phyloP scores from a whole-genome alignment of 2,797 vertebrate genomes.

The Dendrocincla fuliginosa region DNA sequence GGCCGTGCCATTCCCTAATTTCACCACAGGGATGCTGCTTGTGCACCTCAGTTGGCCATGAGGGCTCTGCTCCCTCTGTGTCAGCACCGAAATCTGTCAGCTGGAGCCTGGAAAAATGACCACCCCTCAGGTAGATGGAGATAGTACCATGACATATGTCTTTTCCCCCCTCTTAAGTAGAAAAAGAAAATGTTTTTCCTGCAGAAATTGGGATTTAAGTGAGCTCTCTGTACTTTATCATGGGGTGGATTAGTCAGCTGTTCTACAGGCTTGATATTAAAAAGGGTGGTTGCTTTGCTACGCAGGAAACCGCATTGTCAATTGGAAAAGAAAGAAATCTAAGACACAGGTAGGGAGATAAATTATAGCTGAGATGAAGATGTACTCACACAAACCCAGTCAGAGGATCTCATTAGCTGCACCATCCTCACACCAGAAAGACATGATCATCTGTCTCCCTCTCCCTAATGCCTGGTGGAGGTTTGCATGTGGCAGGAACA shows the following conservation, averaged over 20 bases:
- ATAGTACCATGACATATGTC: not conserved
- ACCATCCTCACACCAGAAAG: not conserved
- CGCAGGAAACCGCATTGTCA: not conserved
- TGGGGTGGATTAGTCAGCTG: slow-evolving; percentile 9
- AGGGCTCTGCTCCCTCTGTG: not conserved
- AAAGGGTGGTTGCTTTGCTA: not conserved
- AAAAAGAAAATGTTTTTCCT: not conserved
- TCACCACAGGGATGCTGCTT: not conserved
- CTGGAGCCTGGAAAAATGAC: not conserved
- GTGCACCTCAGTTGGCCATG: not conserved
- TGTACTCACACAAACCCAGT: not conserved
- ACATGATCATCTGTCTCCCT: not conserved
- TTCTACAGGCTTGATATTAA: not conserved
- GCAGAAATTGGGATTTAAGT: not conserved
- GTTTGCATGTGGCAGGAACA: not conserved
- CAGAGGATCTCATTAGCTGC: not conserved
- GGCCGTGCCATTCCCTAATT: not conserved
- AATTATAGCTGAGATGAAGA: not conserved
- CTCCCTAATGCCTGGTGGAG: not conserved
- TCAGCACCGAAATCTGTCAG: not conserved
- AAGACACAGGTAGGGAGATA: not conserved
- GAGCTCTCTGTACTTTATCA: not conserved
- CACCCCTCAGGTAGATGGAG: not conserved
- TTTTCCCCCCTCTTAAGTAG: not conserved
- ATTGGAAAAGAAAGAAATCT: not conserved